Evolutionary conservation across 2,797 vertebrate genomes (phyloP).

Genomic region (Helarctos malayanus): DNA sequence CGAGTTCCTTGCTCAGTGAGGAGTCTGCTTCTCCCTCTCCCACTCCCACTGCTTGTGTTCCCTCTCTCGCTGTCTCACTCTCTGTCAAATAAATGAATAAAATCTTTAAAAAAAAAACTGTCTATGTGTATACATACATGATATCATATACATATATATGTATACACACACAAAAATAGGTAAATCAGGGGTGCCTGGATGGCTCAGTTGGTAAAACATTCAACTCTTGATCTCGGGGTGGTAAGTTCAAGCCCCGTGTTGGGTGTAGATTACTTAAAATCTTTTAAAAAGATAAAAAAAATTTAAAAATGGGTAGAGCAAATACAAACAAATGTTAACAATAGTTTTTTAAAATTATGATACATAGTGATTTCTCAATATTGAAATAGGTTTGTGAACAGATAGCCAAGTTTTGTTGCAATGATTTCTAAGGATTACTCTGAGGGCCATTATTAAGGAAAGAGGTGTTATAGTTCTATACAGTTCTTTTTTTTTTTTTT

Average conservation of each 20-base stretch:
- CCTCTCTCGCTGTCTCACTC: too few species aligned
- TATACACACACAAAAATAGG: not conserved
- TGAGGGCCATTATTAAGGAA: conserved; percentile 31
- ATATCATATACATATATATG: not conserved
- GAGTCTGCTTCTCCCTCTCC: too few species aligned
- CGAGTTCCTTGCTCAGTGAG: too few species aligned
- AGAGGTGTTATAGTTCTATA: not conserved
- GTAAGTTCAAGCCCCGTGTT: not conserved
- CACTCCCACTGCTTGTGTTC: too few species aligned
- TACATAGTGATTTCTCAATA: conserved; percentile 44
- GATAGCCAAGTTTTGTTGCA: not conserved
- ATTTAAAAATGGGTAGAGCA: not conserved
- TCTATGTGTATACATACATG: not conserved
- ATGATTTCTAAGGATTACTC: conserved; percentile 25
- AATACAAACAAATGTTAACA: not conserved
- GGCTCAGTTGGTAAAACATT: not conserved
- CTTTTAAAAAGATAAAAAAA: not conserved
- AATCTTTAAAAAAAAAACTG: too few species aligned
- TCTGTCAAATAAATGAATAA: too few species aligned
- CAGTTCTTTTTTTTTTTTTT: too few species aligned
- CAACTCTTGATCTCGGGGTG: not conserved
- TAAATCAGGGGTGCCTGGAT: not conserved
- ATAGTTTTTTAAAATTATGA: not conserved
- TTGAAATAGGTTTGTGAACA: not conserved
- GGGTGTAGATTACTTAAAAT: not conserved